A percentile compares a stretch with the other conserved stretches of the same genome.
Conservation (phyloP, 2,888 invertebrate genomes). For the Tipula vernalis region DNA sequence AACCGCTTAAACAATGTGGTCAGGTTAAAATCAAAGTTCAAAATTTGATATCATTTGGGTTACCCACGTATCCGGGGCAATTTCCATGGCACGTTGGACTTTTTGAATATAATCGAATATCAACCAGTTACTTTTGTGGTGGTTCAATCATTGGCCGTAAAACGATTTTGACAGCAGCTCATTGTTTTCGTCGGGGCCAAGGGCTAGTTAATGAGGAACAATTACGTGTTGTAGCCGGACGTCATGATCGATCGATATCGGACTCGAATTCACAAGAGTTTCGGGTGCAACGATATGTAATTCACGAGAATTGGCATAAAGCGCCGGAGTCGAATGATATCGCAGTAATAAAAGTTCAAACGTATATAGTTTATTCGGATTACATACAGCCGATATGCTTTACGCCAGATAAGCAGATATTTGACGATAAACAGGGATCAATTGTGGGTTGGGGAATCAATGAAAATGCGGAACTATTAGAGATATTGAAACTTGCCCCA, state of each 20-base stretch:
- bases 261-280: conserved; percentile 28
- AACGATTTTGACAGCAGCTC: no score
- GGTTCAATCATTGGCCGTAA: no score
- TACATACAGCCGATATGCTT: conserved; percentile 32
- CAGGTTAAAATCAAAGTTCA: conserved; percentile 13
- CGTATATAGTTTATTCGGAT: conserved; percentile 25
- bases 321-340: conserved; percentile 25
- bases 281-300: conserved; percentile 14
- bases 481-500: not conserved
- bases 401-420: not conserved
- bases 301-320: conserved; percentile 13
- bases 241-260: conserved; percentile 30
- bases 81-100: no score
- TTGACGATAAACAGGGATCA: not conserved
- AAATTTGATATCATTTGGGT: no score
- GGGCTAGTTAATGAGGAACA: conserved; percentile 24
- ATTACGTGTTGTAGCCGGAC: conserved; percentile 29
- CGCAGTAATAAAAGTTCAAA: conserved; percentile 27
- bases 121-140: no score
- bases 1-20: conserved; percentile 11
- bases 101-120: no score
- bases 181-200: no score
- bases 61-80: no score
- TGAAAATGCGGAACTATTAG: not conserved
- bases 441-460: conserved; percentile 29